phyloP scores from a whole-genome alignment of 2,113 vertebrate genomes.

The Callipepla squamata region DNA sequence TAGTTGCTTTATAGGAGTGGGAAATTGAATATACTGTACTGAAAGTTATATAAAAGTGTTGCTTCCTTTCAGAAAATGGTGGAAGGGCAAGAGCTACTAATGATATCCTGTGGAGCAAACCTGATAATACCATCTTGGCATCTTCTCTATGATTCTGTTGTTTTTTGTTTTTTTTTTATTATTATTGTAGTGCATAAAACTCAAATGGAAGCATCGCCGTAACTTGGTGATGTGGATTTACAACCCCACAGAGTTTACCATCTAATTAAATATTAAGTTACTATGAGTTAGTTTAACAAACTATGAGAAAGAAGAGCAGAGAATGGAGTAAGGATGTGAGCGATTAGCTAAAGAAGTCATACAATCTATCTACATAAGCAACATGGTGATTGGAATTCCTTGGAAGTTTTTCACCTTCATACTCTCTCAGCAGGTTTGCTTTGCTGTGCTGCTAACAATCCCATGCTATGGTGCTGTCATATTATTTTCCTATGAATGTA shows the following conservation, averaged over 20 bases:
- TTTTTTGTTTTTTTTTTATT: background rate
- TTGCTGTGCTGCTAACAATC: constrained; percentile 39
- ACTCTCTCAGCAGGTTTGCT: constrained; percentile 41
- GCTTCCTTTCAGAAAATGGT: background rate
- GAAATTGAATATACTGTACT: background rate
- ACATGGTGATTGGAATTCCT: background rate
- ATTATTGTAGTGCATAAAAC: background rate
- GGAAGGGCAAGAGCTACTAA: background rate
- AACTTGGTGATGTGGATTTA: background rate
- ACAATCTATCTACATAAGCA: background rate
- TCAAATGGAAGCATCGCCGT: background rate
- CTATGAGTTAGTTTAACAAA: background rate
- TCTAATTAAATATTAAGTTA: constrained; percentile 30
- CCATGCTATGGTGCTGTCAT: background rate
- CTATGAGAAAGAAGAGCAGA: background rate
- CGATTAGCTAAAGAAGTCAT: background rate
- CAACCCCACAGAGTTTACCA: background rate
- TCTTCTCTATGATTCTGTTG: background rate
- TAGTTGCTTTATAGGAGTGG: background rate
- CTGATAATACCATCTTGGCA: background rate
- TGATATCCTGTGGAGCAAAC: background rate
- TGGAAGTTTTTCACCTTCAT: constrained; percentile 41
- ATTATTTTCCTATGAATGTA: constrained; percentile 32
- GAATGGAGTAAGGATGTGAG: background rate
- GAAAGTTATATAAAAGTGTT: background rate